Conservation (phyloP, 2,113 vertebrate genomes). For the Aleadryas rufinucha region DNA sequence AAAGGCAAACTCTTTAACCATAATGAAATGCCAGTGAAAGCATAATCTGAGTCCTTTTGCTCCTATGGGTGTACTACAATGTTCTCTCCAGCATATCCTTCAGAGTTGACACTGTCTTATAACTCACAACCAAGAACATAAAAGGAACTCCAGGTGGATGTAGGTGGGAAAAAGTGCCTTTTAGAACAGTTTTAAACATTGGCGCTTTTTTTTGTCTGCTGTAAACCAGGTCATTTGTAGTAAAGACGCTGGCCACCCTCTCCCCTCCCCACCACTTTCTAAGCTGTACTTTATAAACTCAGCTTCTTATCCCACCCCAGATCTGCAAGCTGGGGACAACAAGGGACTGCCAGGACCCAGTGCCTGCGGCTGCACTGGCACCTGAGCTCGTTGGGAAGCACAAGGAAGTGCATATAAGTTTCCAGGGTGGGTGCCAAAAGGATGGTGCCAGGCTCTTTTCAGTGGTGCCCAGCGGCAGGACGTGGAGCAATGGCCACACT, state of each 20-base stretch:
- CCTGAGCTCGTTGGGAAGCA: background rate
- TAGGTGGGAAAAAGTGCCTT: accelerated
- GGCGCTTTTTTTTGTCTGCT: background rate
- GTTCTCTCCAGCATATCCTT: background rate
- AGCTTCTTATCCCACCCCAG: accelerated
- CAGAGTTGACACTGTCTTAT: background rate
- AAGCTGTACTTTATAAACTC: accelerated
- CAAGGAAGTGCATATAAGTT: accelerated
- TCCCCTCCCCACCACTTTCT: background rate
- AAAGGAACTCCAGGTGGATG: background rate
- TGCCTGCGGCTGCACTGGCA: background rate
- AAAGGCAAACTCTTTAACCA: background rate
- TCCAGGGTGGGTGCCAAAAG: background rate
- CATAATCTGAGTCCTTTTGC: accelerated
- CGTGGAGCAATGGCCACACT: background rate
- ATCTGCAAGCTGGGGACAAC: accelerated
- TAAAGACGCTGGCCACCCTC: accelerated
- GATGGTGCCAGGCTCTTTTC: background rate
- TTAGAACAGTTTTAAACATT: background rate
- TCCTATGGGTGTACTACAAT: background rate
- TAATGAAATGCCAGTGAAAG: background rate
- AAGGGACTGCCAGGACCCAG: accelerated
- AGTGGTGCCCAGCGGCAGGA: background rate
- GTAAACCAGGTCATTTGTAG: background rate
- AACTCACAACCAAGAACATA: background rate